Conservation (phyloP, 2,888 invertebrate species). For the Stegana nigrithorax region DNA sequence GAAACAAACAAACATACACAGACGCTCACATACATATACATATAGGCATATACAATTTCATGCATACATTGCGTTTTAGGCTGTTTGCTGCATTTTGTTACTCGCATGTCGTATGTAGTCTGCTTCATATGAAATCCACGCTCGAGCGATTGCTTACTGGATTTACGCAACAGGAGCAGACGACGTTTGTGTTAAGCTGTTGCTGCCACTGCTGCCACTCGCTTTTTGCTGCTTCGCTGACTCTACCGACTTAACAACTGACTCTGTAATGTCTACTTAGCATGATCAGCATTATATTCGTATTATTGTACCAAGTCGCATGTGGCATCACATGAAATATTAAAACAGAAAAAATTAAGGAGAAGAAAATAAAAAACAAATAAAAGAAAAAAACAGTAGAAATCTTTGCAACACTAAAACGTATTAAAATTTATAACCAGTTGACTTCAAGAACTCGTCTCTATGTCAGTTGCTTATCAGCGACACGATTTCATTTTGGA, state of each 20-base stretch:
- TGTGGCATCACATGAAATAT: neutral
- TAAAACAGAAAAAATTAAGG: neutral
- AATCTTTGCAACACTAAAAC: neutral
- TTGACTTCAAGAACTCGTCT: neutral
- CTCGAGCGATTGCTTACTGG: conserved; percentile 52
- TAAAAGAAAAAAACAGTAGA: too few relatives aligned
- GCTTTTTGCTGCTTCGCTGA: neutral
- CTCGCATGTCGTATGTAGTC: neutral
- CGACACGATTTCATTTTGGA: conserved; percentile 9
- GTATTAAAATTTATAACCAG: conserved; percentile 13
- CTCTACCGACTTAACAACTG: neutral
- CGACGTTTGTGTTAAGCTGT: conserved; percentile 24
- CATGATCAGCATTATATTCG: neutral
- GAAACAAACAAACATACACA: conserved; percentile 38
- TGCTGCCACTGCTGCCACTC: conserved; percentile 8
- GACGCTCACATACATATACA: conserved; percentile 19
- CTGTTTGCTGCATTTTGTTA: conserved; percentile 17
- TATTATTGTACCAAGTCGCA: neutral
- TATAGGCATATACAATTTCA: conserved; percentile 15
- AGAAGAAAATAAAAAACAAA: neutral
- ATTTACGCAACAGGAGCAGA: conserved; percentile 57
- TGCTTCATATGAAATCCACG: conserved; percentile 36
- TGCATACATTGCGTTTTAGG: too few relatives aligned
- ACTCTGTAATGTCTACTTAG: conserved; percentile 14
- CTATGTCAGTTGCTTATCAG: conserved; percentile 12